Conservation (phyloP, 2,797 vertebrate species). For the Periophthalmus magnuspinnatus region DNA sequence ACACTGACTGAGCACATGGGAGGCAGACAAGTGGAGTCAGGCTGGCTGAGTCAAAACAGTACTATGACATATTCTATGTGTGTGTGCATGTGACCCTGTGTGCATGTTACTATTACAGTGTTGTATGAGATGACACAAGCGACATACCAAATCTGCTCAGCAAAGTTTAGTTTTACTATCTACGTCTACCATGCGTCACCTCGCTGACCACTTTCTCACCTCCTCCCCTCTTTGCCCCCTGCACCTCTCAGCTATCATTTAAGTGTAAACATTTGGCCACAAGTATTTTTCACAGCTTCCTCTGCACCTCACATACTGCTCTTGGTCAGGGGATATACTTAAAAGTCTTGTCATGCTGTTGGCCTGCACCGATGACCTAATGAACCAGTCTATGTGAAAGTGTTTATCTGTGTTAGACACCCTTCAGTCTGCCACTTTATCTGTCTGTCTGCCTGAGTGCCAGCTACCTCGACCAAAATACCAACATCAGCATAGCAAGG, state of each 20-base stretch:
- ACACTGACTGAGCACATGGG: slow-evolving; percentile 23
- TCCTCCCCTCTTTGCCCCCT: background rate
- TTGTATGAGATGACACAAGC: slow-evolving; percentile 71
- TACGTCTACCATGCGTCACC: slow-evolving; percentile 53
- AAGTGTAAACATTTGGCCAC: slow-evolving; percentile 62
- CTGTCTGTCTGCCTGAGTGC: slow-evolving; percentile 34
- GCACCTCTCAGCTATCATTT: slow-evolving; percentile 48
- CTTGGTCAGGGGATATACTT: slow-evolving; percentile 74
- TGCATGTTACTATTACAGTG: slow-evolving; percentile 57
- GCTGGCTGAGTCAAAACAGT: slow-evolving; percentile 66
- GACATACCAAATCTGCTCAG: slow-evolving; percentile 67
- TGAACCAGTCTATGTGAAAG: slow-evolving; percentile 38
- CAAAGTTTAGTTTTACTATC: slow-evolving; percentile 65
- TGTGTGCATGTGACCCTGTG: slow-evolving; percentile 29
- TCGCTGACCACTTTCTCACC: slow-evolving; percentile 39
- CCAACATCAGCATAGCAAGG: slow-evolving; percentile 36
- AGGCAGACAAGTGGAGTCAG: slow-evolving; percentile 56
- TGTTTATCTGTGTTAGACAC: slow-evolving; percentile 34
- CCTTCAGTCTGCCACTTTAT: slow-evolving; percentile 26
- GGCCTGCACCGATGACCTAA: slow-evolving; percentile 60
- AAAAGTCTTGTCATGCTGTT: slow-evolving; percentile 67
- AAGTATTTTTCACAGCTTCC: slow-evolving; percentile 45
- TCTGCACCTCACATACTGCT: slow-evolving; percentile 42
- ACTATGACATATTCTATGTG: slow-evolving; percentile 61
- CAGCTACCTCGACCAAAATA: slow-evolving; percentile 60